These are phyloP conservation scores for Phyllopteryx taeniolatus DNA, from an alignment of 2,113 vertebrate species.

Conservation along the genomic window DNA sequence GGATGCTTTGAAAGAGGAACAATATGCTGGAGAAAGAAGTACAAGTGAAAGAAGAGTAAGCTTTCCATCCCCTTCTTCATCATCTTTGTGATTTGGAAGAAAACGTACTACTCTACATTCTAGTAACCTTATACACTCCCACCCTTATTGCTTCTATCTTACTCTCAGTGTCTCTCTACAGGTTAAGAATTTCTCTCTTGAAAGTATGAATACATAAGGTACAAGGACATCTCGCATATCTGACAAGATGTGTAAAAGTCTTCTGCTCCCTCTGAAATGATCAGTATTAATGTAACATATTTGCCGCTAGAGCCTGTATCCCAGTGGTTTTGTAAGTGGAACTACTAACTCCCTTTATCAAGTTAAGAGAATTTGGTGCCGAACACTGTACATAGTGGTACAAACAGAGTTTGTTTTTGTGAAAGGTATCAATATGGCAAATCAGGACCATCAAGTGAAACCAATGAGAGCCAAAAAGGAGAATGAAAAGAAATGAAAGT, in stretches of 20 bases:
- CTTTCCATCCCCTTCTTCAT: not conserved
- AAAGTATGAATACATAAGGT: too few relatives aligned
- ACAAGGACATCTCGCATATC: too few relatives aligned
- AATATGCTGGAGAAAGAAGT: too few relatives aligned
- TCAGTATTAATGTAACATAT: not conserved
- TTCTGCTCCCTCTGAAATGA: not conserved
- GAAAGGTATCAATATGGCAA: constrained; percentile 14
- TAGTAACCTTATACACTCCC: too few relatives aligned
- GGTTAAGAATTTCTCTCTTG: too few relatives aligned
- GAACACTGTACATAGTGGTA: constrained; percentile 7
- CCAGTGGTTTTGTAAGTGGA: not conserved
- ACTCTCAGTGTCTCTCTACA: not conserved
- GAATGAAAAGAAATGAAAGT: constrained; percentile 54
- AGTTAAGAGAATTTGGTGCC: not conserved
- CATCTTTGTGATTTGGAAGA: not conserved
- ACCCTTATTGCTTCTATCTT: not conserved
- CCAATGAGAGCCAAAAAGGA: constrained; percentile 36
- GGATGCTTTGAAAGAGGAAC: too few relatives aligned
- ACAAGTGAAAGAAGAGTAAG: not conserved
- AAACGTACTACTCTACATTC: not conserved
- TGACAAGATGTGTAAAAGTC: too few relatives aligned
- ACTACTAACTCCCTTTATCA: not conserved
- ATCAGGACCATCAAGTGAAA: constrained; percentile 45
- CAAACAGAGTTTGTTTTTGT: constrained; percentile 21
- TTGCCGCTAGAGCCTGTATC: not conserved